Conservation (phyloP, 2,888 invertebrate species). For the Oscheius onirici region DNA sequence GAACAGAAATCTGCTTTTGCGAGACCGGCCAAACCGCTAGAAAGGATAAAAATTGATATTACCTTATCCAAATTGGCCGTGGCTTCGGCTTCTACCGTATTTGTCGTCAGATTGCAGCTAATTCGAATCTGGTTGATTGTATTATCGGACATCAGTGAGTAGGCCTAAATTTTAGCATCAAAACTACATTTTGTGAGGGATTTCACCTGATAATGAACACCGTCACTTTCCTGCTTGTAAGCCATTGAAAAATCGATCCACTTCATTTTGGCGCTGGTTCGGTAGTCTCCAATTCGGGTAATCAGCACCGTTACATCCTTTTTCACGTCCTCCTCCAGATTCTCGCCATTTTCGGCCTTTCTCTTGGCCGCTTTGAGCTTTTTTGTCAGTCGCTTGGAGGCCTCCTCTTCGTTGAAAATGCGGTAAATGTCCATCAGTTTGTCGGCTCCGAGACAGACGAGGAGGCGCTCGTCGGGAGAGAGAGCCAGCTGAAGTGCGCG, state of each 20-base stretch:
- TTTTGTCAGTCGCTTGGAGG: slow-evolving; percentile 82
- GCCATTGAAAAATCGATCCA: slow-evolving; percentile 63
- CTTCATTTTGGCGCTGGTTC: slow-evolving; percentile 58
- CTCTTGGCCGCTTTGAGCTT: slow-evolving; percentile 77
- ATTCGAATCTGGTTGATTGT: slow-evolving; percentile 60
- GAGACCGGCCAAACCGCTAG: too few relatives aligned
- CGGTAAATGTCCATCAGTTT: slow-evolving; percentile 84
- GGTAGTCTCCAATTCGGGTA: slow-evolving; percentile 76
- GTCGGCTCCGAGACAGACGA: slow-evolving; percentile 87
- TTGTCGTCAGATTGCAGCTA: slow-evolving; percentile 45
- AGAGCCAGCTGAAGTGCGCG: slow-evolving; percentile 82
- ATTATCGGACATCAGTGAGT: slow-evolving; percentile 55
- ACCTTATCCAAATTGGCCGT: slow-evolving; percentile 57
- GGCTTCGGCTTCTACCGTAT: slow-evolving; percentile 40
- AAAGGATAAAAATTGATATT: too few relatives aligned
- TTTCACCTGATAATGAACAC: slow-evolving; percentile 39
- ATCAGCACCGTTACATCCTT: slow-evolving; percentile 67
- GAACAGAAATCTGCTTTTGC: too few relatives aligned
- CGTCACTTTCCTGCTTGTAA: slow-evolving; percentile 35
- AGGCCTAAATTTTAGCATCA: neutral
- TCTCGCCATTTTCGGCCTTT: slow-evolving; percentile 38
- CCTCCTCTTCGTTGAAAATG: slow-evolving; percentile 82
- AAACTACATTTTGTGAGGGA: neutral
- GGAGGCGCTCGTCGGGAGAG: slow-evolving; percentile 80
- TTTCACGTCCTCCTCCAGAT: slow-evolving; percentile 32